Conservation (phyloP, 1,140 invertebrate genomes). For the Dreissena rostriformis region DNA sequence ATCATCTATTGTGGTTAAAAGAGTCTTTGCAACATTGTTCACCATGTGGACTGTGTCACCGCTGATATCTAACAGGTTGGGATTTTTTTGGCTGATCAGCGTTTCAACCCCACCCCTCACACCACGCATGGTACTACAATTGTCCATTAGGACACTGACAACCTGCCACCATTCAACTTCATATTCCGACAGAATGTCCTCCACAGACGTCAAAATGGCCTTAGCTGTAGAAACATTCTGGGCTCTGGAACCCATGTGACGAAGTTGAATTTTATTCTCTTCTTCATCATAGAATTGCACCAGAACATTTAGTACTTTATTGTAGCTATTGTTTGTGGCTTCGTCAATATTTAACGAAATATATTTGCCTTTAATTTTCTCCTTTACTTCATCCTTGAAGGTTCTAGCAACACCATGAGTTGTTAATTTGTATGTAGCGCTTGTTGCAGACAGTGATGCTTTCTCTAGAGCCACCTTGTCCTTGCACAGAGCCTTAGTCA, state of each 20-base stretch:
- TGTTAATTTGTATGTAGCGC: conserved; percentile 44
- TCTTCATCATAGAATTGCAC: conserved; percentile 49
- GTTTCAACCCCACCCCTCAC: conserved; percentile 22
- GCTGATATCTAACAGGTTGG: conserved; percentile 42
- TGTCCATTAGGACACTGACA: conserved; percentile 47
- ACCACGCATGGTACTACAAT: conserved; percentile 49
- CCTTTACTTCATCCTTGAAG: conserved; percentile 41
- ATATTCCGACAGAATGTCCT: conserved; percentile 23
- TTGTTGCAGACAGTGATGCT: conserved; percentile 24
- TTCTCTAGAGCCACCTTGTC: conserved; percentile 45
- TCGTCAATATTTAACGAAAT: conserved; percentile 57
- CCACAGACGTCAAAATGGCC: conserved; percentile 11
- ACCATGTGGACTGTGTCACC: conserved; percentile 48
- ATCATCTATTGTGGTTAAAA: no score
- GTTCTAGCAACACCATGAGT: conserved; percentile 35
- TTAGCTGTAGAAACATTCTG: conserved; percentile 31
- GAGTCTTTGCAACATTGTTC: conserved; percentile 31
- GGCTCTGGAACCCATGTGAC: conserved; percentile 24
- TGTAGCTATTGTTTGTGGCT: conserved; percentile 53
- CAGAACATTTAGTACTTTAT: conserved; percentile 53
- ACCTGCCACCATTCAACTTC: conserved; percentile 35
- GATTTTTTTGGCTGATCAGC: conserved; percentile 27
- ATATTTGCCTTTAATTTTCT: conserved; percentile 22
- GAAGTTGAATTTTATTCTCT: background rate
- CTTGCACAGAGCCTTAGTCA: conserved; percentile 10